Base-by-base conservation (phyloP, 1,140 invertebrate species). In the Zaprionus camerounensis region DNA sequence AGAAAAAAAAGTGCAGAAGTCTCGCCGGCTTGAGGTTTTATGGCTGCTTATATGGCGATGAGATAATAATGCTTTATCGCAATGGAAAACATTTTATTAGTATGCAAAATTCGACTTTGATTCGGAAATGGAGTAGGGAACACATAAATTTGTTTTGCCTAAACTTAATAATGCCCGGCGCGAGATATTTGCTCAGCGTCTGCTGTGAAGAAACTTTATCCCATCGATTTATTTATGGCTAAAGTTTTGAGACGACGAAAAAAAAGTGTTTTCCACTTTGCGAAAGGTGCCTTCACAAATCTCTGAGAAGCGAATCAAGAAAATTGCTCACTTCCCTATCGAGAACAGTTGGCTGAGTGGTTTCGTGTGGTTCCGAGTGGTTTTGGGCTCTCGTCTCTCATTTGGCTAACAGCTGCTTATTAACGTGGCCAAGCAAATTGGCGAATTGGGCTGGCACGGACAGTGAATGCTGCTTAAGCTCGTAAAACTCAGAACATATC, bases 71-170 rank as follows among this genome's bases (percentile, higher is more conserved):
- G 66, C 69, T 81, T 81, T 78, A 80, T 67, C 57, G 76, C 76
- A 65, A 77, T 80, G 77, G 81, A 81, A 74, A 81, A 64, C 66
- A 68, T 68, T 80, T 83, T 81, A 78, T 84, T 77, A 70, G 77
- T 80, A 67, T 73, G 63, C 38, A 22, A 49, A 55, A 38, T 68
- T 74, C 12, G 31, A 46, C n/a, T 74, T 65, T 58, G 44, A 63
- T 63, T 75, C 31, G 22, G 28, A 31, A 31, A 17, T 44, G 17
- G 67, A 58, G 38, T 24, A 44, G 6, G 38, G 41, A 61, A 56
- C 65, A 49, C 76, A 87, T 77, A 86, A 80, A 86, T 80, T 58
- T 56, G 38, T 24, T 44, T 59, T 67, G 44, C 3, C 53, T 1
- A 74, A 69, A 61, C 44, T 82, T 71, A 58, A 82, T 82, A 72